These are phyloP conservation scores for Macaria notata DNA, from an alignment of 2,888 invertebrate genomes.

Conservation along the genomic window DNA sequence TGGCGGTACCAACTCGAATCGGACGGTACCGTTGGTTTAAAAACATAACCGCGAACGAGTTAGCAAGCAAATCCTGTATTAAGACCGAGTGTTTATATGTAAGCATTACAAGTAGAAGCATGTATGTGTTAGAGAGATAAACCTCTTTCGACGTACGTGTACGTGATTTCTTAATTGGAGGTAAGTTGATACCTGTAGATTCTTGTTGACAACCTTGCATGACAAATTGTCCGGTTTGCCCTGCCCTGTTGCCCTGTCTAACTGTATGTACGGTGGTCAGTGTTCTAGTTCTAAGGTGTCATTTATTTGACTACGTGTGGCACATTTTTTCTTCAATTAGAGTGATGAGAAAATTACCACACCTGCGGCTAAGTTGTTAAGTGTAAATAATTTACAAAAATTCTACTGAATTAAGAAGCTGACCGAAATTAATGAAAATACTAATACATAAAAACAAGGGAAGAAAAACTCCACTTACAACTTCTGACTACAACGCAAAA, in stretches of 20 bases:
- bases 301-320: neutral
- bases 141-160: constrained; percentile 61
- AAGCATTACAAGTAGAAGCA: constrained; percentile 69
- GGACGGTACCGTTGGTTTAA: constrained; percentile 44
- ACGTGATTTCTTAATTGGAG: constrained; percentile 52
- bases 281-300: constrained; percentile 5
- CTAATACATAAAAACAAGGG: too few species aligned
- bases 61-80: constrained; percentile 42
- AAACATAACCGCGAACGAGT: constrained; percentile 46
- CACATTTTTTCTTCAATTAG: too few species aligned
- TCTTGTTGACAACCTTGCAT: constrained; percentile 27
- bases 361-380: too few species aligned
- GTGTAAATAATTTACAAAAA: too few species aligned
- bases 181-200: constrained; percentile 71
- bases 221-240: constrained; percentile 19
- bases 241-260: constrained; percentile 11
- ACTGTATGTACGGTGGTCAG: constrained; percentile 15
- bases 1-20: constrained; percentile 50
- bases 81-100: constrained; percentile 70
- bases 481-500: too few species aligned
- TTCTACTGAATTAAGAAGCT: too few species aligned
- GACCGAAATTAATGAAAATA: too few species aligned
- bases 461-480: too few species aligned
- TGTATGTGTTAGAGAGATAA: constrained; percentile 71
- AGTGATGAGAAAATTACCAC: too few species aligned